phyloP scores from a whole-genome alignment of 1,140 invertebrate species.

The Linepithema humile region DNA sequence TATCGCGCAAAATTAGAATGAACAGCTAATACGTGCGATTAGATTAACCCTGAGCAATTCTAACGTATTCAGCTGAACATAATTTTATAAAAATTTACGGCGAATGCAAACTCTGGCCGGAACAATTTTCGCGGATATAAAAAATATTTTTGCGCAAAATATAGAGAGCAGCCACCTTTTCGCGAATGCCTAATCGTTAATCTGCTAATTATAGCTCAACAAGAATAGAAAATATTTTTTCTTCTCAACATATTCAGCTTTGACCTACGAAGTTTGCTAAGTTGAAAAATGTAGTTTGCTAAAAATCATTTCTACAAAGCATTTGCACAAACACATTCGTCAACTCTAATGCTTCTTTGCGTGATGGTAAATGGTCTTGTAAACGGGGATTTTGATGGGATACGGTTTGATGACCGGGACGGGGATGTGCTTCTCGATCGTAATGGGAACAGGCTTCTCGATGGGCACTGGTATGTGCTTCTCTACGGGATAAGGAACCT shows the following conservation, averaged over 20 bases:
- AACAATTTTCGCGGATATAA: neutral
- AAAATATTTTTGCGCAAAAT: neutral
- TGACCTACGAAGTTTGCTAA: neutral
- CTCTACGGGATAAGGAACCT: constrained; percentile 87
- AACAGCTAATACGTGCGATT: neutral
- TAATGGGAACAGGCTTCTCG: constrained; percentile 88
- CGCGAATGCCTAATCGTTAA: too few species aligned
- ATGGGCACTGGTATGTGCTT: constrained; percentile 87
- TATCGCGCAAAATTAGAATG: neutral
- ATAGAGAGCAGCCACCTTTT: neutral
- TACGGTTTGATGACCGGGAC: constrained; percentile 90
- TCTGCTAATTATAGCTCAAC: too few species aligned
- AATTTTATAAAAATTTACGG: too few species aligned
- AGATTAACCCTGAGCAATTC: neutral
- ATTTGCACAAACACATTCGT: neutral
- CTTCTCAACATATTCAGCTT: neutral
- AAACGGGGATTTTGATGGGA: constrained; percentile 90
- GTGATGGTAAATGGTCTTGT: constrained; percentile 90
- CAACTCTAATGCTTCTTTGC: constrained; percentile 82
- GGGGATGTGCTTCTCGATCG: constrained; percentile 89
- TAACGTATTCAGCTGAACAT: neutral
- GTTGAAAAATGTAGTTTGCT: neutral
- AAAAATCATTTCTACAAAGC: neutral
- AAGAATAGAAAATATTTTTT: too few species aligned
- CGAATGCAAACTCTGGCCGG: neutral